Base-by-base conservation (phyloP, 2,797 vertebrate genomes). In the Characodon lateralis region DNA sequence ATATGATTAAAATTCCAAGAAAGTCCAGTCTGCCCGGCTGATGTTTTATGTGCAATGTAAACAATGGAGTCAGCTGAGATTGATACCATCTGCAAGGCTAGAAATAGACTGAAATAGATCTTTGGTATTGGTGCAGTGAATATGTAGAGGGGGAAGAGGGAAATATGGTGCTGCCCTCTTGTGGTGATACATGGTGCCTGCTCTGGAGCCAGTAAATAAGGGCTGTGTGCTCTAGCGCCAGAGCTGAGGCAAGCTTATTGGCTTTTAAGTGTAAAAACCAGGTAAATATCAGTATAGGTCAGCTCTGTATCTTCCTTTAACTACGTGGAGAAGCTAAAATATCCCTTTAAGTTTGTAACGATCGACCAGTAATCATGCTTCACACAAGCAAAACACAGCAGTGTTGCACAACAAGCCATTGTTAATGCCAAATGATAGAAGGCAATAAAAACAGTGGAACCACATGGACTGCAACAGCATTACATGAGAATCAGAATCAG, bases 111-210 rank as follows among this genome's bases (percentile, higher is more conserved):
- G 28, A 72, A n/a, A 53, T 14, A 53, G 48, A 7, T 24, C 16
- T 35, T 6, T 50, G 20, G 22, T 59, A 28, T 9, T 12, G 59
- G 41, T 28, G 56, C 1, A 48, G 20, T 20, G 31, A 18, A 16
- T 28, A 75, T 46, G 43, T 46, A 46, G 43, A 7, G 43, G 43
- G 43, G 16, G 26, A 24, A 0, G 72, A 76, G 35, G 66, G 51
- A 84, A 84, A 55, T 82, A 1, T 68, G 63, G 78, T 87, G 85
- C 85, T 77, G 87, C 91, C 85, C 83, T 78, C 92, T 24, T 50
- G 82, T 85, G 91, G 87, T 14, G 0, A 46, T 10, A 9, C 7
- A 0, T 13, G 68, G 5, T n/a, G 35, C 12, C 16, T 4, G 6
- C 71, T 2, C 20, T n/a, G 71, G 31, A 72, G 31, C 41, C 10